Evolutionary conservation across 2,797 vertebrate species (phyloP).

Genomic region (Smutsia temminckii): DNA sequence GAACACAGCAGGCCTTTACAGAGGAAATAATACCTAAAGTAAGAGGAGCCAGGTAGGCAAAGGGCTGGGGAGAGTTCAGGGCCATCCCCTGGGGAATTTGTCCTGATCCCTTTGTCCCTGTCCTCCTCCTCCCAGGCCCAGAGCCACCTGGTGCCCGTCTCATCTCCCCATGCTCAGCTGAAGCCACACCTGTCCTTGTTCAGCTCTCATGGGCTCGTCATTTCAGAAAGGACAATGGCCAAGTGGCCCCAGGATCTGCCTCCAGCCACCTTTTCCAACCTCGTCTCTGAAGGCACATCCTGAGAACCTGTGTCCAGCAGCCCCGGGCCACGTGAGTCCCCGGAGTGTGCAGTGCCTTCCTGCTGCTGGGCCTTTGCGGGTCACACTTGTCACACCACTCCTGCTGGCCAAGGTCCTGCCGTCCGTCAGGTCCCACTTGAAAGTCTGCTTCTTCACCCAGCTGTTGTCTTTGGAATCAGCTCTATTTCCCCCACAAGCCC

Average conservation of each 20-base stretch:
- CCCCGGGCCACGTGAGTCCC: not conserved
- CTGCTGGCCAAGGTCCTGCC: not conserved
- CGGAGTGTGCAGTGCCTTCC: not conserved
- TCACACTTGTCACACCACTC: not conserved
- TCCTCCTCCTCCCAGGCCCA: not conserved
- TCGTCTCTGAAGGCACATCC: not conserved
- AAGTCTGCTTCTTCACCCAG: not conserved
- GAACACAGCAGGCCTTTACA: not conserved
- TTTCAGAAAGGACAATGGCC: not conserved
- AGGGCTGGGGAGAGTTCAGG: not conserved
- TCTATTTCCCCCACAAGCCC: not conserved
- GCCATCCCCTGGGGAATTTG: not conserved
- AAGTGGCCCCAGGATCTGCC: not conserved
- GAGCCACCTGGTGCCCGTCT: not conserved
- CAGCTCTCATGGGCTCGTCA: not conserved
- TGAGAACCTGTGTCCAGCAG: not conserved
- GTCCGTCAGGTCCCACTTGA: too few species aligned
- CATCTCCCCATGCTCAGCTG: not conserved
- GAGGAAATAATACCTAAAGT: not conserved
- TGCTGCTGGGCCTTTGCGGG: not conserved
- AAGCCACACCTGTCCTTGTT: not conserved
- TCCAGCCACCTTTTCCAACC: not conserved
- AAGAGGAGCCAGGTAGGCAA: not conserved
- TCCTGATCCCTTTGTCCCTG: not conserved
- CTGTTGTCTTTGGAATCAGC: not conserved